Evolutionary conservation across 2,113 vertebrate genomes (phyloP), one percentile per base, ranked within the genome.

Genomic region (Calypte anna): DNA sequence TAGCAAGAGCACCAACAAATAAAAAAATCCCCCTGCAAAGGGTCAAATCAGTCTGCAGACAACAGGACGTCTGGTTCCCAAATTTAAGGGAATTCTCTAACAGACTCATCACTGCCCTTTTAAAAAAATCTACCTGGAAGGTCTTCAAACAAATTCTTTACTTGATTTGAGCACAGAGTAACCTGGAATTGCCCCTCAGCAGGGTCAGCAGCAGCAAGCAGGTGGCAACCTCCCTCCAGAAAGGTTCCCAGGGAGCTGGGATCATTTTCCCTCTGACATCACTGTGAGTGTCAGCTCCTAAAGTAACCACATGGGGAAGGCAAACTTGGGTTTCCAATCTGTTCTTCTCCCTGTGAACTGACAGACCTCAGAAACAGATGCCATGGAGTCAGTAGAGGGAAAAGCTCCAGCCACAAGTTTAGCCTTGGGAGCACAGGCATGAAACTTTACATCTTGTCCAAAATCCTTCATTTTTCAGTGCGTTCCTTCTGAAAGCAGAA

Each of bases 351-450:
- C 28, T 62, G 33, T 69, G 46, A 67, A 33, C 0, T 3, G 14
- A 88, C 91, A 96, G 88, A 59, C 68, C 91, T 79, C 81, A n/a
- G 58, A 23, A 94, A 82, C 91, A 96, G 91, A 86, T 94, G 91
- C 70, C 92, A 87, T 7, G 89, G 86, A 91, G 81, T 94, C 92
- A 96, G 57, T 7, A 1, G 3, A 78, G 27, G 38, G 94, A 96
- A 89, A 57, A 57, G 63, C 57, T 25, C 1, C n/a, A 96, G 80
- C 68, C 86, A 20, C 88, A 30, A 30, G 50, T n/a, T 40, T 7
- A 73, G 88, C 78, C 90, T 14, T 2, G 38, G 28, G 76, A 95
- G 66, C 1, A 0, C 33, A 8, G 1, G 11, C 74, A 46, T 33
- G 43, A 27, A 58, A 82, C 85, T 36, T 12, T 21, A 36, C 86